A percentile compares a stretch with the other conserved stretches of the same genome.
Conservation (phyloP, 2,888 invertebrate species). For the Furcula furcula region DNA sequence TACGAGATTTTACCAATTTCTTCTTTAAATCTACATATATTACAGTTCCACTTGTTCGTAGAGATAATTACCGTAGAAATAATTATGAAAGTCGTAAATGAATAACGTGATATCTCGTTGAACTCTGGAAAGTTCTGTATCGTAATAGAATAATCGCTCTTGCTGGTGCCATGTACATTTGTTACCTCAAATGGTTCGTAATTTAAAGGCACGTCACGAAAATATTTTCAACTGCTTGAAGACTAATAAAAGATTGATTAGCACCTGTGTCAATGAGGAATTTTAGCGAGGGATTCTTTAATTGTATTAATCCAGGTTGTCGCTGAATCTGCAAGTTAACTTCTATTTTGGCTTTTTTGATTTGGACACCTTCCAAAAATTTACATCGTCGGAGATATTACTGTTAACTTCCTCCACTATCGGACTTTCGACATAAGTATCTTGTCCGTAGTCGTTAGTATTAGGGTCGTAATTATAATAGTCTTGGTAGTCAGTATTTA, state of each 20-base stretch:
- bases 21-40: slow-evolving; percentile 22
- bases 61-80: slow-evolving; percentile 21
- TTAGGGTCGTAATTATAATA: slow-evolving; percentile 2
- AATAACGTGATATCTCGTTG: slow-evolving; percentile 20
- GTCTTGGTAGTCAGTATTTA: slow-evolving; percentile 6
- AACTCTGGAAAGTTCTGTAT: slow-evolving; percentile 22
- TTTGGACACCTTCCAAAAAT: slow-evolving; percentile 17
- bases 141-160: slow-evolving; percentile 25
- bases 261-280: slow-evolving; percentile 29
- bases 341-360: slow-evolving; percentile 22
- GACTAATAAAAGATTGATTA: slow-evolving; percentile 27
- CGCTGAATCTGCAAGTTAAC: slow-evolving; percentile 23
- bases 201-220: slow-evolving; percentile 3
- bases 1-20: slow-evolving; percentile 8
- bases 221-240: slow-evolving; percentile 11
- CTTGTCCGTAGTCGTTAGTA: not conserved
- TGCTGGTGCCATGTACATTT: slow-evolving; percentile 9
- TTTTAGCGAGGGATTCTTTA: slow-evolving; percentile 21
- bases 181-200: slow-evolving; percentile 26
- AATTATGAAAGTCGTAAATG: slow-evolving; percentile 20
- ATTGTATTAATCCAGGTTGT: slow-evolving; percentile 23
- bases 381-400: slow-evolving; percentile 2
- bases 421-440: not conserved
- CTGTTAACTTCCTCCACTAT: not conserved
- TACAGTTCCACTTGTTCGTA: slow-evolving; percentile 18